These are phyloP conservation scores for Drosophila paulistorum DNA, from an alignment of 1,140 invertebrate genomes.

Conservation along the genomic window DNA sequence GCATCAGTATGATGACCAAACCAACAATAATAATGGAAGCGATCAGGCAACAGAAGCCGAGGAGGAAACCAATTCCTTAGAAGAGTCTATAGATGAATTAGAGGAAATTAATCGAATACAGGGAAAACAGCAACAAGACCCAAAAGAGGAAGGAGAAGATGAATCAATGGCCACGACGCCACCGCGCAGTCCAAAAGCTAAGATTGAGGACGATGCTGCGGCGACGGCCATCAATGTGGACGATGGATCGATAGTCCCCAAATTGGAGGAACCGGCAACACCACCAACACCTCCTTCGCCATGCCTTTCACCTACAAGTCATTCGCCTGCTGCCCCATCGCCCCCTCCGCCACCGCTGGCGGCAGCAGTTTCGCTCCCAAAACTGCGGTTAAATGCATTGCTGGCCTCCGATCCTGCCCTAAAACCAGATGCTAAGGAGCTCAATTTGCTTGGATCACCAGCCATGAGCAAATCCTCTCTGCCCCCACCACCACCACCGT, in stretches of 20 bases:
- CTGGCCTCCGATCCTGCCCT: conserved; percentile 92
- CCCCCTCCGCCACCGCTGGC: conserved; percentile 32
- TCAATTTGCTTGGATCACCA: conserved; percentile 45
- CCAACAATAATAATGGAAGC: conserved; percentile 27
- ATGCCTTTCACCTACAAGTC: conserved; percentile 22
- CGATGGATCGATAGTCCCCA: conserved; percentile 38
- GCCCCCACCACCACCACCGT: conserved; percentile 46
- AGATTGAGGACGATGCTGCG: background rate
- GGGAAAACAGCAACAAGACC: conserved; percentile 29
- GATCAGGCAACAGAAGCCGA: conserved; percentile 12
- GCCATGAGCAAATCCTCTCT: conserved; percentile 40
- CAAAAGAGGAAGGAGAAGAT: conserved; percentile 4
- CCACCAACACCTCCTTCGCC: conserved; percentile 58
- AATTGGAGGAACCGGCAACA: conserved; percentile 60
- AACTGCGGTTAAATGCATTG: conserved; percentile 89
- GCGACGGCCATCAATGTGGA: background rate
- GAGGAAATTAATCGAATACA: conserved; percentile 30
- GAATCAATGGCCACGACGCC: conserved; percentile 32
- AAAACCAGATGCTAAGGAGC: conserved; percentile 84
- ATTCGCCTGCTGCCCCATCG: conserved; percentile 28
- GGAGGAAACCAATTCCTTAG: conserved; percentile 45
- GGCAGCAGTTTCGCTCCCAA: conserved; percentile 83
- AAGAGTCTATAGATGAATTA: conserved; percentile 40
- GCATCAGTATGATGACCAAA: conserved; percentile 41
- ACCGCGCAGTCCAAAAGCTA: conserved; percentile 58